Conservation (phyloP, 1,140 invertebrate species). For the Meloidogyne floridensis region DNA sequence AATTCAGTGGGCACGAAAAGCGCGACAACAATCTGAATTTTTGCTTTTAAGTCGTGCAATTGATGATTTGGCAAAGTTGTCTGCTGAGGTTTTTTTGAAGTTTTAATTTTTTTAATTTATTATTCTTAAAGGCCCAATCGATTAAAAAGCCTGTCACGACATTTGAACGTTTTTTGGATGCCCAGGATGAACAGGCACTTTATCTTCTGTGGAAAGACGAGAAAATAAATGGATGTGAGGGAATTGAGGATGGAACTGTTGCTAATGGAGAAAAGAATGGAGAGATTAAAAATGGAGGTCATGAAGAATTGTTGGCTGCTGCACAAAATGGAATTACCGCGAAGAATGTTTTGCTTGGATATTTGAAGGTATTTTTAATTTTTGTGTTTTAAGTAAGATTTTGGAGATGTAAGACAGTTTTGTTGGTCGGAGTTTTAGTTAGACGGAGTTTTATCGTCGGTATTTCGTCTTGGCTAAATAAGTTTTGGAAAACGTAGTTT, state of each 20-base stretch:
- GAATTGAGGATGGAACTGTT: neutral
- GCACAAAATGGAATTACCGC: neutral
- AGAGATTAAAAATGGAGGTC: neutral
- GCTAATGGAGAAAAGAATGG: neutral
- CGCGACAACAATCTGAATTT: neutral
- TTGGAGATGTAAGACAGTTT: too few relatives aligned
- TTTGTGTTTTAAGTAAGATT: too few relatives aligned
- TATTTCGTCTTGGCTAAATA: too few relatives aligned
- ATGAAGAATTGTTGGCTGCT: neutral
- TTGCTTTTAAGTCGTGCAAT: constrained; percentile 11
- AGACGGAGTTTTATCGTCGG: too few relatives aligned
- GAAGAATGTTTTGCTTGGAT: neutral
- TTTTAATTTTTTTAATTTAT: constrained; percentile 14
- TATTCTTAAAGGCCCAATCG: constrained; percentile 25
- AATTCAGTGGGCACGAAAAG: neutral
- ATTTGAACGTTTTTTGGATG: constrained; percentile 36
- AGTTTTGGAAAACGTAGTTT: too few relatives aligned
- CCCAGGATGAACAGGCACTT: constrained; percentile 40
- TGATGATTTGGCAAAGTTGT: constrained; percentile 14
- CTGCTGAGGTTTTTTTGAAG: constrained; percentile 11
- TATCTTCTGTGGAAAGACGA: constrained; percentile 40
- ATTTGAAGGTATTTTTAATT: neutral
- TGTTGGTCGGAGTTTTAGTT: too few relatives aligned
- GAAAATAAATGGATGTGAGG: neutral
- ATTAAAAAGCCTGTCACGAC: constrained; percentile 41